Evolutionary conservation across 1,140 invertebrate species (phyloP), one percentile per base, ranked within the genome.

Genomic region (Pachyrhynchus sulphureomaculatus): DNA sequence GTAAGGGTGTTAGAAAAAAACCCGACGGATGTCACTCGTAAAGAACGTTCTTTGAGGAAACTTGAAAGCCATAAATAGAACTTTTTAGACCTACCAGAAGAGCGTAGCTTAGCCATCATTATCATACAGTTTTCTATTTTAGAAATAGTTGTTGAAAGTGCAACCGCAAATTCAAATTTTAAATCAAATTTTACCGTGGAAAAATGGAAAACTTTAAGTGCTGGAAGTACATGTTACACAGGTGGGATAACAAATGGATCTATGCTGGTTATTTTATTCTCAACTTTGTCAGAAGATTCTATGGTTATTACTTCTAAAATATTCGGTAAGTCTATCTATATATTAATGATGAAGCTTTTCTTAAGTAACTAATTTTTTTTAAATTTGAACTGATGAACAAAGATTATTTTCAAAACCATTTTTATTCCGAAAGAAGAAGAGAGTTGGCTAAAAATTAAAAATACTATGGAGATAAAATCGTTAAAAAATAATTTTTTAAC

Each of bases 101-200:
- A 26, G 24, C 26, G n/a, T 23, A 55, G 20, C 20, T 52, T 37
- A 52, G 13, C 17, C 6, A 24, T 4, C 36, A 39, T 52, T 47
- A 20, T 18, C 15, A 0, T 4, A 34, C 13, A 20, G 24, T 42
- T 13, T 32, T 37, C 21, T 47, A 20, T 66, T 64, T 36, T 26
- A 69, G 68, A 69, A 54, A 57, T 69, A 15, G 37, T 55, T 21
- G 49, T 69, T 10, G 54, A 48, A 29, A 67, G 67, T 42, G 47
- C 62, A 13, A 59, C 58, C n/a, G 15, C 52, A 8, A 55, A 60
- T 26, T 13, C 47, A 55, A 33, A n/a, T 9, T 62, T 62, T 44
- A 20, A 47, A 47, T 10, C 65, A 9, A 49, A 62, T 36, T 36
- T 36, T 10, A 57, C 52, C 2, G 51, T 64, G n/a, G 45, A 36